A percentile compares a stretch with the other conserved stretches of the same genome.
Conservation (phyloP, 2,888 invertebrate genomes). For the Formica aserva region DNA sequence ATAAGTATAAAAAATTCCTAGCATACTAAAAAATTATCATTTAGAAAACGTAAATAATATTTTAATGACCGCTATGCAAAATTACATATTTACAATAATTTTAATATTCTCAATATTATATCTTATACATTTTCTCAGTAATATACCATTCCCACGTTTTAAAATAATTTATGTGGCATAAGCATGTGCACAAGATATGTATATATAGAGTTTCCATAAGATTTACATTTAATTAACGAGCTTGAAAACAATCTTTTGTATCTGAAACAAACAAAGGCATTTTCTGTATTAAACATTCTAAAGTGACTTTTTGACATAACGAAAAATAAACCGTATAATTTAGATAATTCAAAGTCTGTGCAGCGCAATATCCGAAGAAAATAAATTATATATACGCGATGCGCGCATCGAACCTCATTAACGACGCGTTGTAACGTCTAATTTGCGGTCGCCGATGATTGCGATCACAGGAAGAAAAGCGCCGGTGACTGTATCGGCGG, state of each 20-base stretch:
- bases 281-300: background rate
- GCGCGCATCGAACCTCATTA: slow-evolving; percentile 19
- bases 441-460: slow-evolving; percentile 52
- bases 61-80: background rate
- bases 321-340: background rate
- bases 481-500: slow-evolving; percentile 53
- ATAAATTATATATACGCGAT: slow-evolving; percentile 11
- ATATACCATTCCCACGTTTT: background rate
- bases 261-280: background rate
- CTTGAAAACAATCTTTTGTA: background rate
- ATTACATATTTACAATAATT: background rate
- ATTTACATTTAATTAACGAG: background rate
- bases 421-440: slow-evolving; percentile 51
- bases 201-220: background rate
- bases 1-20: background rate
- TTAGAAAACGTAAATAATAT: background rate
- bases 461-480: slow-evolving; percentile 58
- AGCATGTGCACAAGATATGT: background rate
- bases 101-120: slow-evolving; percentile 1
- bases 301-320: background rate
- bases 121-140: background rate
- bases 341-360: background rate
- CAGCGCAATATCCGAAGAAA: background rate
- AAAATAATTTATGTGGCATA: background rate
- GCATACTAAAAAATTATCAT: background rate